Base-by-base conservation (phyloP, 1,140 invertebrate genomes). In the Drosophila tropicalis region DNA sequence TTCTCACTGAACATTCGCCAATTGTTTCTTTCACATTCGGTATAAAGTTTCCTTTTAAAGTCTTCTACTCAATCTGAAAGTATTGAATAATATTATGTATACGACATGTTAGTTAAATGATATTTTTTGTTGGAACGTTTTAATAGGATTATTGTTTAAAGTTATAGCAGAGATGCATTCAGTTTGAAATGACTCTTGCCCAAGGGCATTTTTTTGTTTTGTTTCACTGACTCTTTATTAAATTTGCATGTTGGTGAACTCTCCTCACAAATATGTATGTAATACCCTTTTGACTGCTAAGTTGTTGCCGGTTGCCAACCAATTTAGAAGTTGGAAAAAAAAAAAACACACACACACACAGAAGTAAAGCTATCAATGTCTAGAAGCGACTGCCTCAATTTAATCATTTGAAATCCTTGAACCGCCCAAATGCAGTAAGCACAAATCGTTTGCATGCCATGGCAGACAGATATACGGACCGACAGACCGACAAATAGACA, bases 391-490 rank as follows among this genome's bases (percentile, higher is more conserved):
- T 61, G 79, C 61, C 75, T 85, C 80, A 78, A 85, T 82, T 85
- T 82, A 85, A 85, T 85, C 82, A 85, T 85, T 66, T 65, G 64
- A 56, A 67, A 74, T 75, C 62, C 58, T 67, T 32, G 70, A 36
- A 41, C 77, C 82, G 83, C 83, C 82, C 82, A 82, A 89, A 83
- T 86, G 79, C 79, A 89, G 84, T 86, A 89, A 86, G 79, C 84
- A 76, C 84, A 85, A 86, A 85, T 85, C 83, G 82, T 75, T 83
- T 70, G 62, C 68, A 76, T 81, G 79, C 77, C 78, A 62, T 67
- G 62, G 39, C 79, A 76, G 73, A 62, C 73, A 63, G 40, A 76
- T 5, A 41, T 17, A 51, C 44, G 12, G 17, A 51, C 17, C 19
- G 44, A 3, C 44, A 51, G 44, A 10, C 44, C 17, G 17, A 36